phyloP scores from a whole-genome alignment of 1,140 invertebrate genomes.

The Achatina immaculata region DNA sequence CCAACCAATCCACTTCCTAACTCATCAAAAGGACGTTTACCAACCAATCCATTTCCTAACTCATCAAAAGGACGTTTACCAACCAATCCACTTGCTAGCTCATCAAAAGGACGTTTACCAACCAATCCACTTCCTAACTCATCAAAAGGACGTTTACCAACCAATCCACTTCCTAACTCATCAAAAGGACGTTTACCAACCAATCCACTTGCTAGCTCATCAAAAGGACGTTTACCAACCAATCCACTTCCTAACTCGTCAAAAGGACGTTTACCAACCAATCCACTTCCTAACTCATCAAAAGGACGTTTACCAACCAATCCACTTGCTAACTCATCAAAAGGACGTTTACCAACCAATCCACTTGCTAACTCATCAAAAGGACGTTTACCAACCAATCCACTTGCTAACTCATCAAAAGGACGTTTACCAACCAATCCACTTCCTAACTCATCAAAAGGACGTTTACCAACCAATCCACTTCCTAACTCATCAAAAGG shows the following conservation, averaged over 20 bases:
- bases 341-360: neutral
- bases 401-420: neutral
- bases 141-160: neutral
- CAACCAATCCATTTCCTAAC: neutral
- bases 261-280: neutral
- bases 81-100: neutral
- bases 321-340: neutral
- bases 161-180: neutral
- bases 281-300: neutral
- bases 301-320: neutral
- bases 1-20: too few relatives aligned
- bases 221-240: neutral
- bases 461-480: neutral
- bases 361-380: neutral
- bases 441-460: neutral
- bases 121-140: neutral
- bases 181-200: neutral
- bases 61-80: conserved; percentile 1
- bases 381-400: neutral
- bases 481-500: neutral
- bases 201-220: neutral
- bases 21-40: too few relatives aligned
- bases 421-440: neutral
- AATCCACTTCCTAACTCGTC: neutral
- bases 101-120: conserved; percentile 1